Conservation (phyloP, 2,797 vertebrate genomes). For the Loriculus beryllinus region DNA sequence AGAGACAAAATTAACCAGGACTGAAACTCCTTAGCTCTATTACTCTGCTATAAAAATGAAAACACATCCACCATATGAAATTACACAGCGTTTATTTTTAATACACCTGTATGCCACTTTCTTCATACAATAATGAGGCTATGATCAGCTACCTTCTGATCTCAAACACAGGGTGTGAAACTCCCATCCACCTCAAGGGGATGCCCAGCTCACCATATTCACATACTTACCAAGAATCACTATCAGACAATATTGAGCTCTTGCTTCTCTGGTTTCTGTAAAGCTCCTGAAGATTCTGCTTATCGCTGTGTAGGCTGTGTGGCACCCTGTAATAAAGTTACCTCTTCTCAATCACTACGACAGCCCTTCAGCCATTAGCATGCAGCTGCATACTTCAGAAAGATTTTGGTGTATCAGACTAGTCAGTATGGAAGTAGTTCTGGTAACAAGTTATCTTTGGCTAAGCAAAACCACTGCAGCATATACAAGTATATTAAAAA, state of each 20-base stretch:
- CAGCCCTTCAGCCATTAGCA: background rate
- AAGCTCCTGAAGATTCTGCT: background rate
- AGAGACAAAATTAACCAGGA: background rate
- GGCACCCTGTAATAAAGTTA: background rate
- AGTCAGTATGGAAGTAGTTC: background rate
- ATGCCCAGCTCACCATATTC: background rate
- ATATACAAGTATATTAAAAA: background rate
- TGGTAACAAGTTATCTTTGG: background rate
- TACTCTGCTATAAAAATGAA: background rate
- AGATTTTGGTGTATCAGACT: background rate
- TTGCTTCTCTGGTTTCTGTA: background rate
- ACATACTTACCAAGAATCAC: background rate
- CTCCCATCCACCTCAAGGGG: background rate
- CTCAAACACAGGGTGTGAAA: background rate
- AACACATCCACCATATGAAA: background rate
- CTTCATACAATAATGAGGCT: background rate
- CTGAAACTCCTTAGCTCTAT: background rate
- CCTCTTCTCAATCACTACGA: background rate
- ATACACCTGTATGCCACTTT: background rate
- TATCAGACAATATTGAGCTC: background rate
- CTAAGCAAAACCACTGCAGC: background rate
- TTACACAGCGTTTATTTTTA: background rate
- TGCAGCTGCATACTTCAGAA: background rate
- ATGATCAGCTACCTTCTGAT: background rate
- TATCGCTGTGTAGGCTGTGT: accelerated